phyloP scores from a whole-genome alignment of 2,113 vertebrate genomes.

The Clupea harengus region DNA sequence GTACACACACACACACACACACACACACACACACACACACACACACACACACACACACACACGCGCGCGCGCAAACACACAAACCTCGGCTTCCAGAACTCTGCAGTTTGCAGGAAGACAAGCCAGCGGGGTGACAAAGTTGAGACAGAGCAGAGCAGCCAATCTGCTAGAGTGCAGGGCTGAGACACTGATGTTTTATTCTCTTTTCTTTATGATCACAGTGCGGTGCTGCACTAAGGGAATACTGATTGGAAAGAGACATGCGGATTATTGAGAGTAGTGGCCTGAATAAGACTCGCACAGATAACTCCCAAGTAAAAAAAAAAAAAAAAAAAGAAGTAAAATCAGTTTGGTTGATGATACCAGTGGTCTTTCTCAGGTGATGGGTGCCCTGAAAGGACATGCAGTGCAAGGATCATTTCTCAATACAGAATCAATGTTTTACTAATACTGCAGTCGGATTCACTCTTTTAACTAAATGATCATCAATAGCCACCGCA shows the following conservation, averaged over 20 bases:
- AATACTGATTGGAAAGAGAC: constrained; percentile 30
- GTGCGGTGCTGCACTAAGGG: constrained; percentile 24
- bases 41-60: not conserved
- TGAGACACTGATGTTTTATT: constrained; percentile 40
- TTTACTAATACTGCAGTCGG: not conserved
- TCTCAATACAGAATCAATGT: not conserved
- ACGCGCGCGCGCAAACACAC: not conserved
- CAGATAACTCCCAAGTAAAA: not conserved
- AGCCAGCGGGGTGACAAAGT: constrained; percentile 51
- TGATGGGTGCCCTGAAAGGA: not conserved
- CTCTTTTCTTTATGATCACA: constrained; percentile 40
- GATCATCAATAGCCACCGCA: not conserved
- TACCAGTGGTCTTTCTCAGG: constrained; percentile 5
- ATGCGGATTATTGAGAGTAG: not conserved
- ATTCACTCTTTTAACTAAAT: not conserved
- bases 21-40: not conserved
- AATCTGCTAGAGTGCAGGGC: constrained; percentile 43
- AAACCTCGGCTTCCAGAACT: not conserved
- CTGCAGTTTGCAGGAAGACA: constrained; percentile 14
- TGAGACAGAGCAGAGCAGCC: constrained; percentile 48
- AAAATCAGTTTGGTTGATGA: not conserved
- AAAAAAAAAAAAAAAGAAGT: not conserved
- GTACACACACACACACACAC: not conserved
- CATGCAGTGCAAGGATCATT: not conserved
- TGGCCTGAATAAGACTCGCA: not conserved